These are phyloP conservation scores for Zophobas atratus DNA, from an alignment of 1,140 invertebrate genomes.

Conservation along the genomic window DNA sequence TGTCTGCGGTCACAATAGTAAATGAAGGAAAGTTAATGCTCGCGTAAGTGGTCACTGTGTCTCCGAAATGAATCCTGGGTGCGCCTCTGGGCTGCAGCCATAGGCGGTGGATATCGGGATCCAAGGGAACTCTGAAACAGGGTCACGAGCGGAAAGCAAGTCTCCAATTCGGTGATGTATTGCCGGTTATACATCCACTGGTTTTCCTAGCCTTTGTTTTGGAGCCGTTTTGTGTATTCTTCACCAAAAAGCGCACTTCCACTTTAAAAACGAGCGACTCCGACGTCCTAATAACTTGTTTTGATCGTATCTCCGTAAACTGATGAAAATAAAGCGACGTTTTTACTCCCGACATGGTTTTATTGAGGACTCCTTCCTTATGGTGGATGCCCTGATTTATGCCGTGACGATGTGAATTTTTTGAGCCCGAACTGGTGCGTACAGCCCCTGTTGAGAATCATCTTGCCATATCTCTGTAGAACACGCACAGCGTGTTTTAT, in stretches of 20 bases:
- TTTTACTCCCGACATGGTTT: background rate
- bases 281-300: background rate
- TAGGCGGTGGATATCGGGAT: slow-evolving; percentile 19
- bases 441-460: slow-evolving; percentile 32
- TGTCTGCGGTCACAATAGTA: no score
- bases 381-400: slow-evolving; percentile 26
- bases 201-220: slow-evolving; percentile 43
- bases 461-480: slow-evolving; percentile 59
- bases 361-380: slow-evolving; percentile 11
- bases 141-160: slow-evolving; percentile 53
- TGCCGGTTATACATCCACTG: slow-evolving; percentile 47
- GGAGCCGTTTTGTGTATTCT: slow-evolving; percentile 30
- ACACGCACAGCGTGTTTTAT: slow-evolving; percentile 64
- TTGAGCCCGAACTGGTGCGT: slow-evolving; percentile 7
- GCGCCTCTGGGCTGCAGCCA: background rate
- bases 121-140: slow-evolving; percentile 45
- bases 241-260: slow-evolving; percentile 41
- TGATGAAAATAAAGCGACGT: slow-evolving; percentile 3
- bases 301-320: background rate
- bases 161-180: slow-evolving; percentile 54
- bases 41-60: no score
- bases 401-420: slow-evolving; percentile 13
- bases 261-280: slow-evolving; percentile 43
- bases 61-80: background rate
- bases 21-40: no score